Evolutionary conservation across 2,888 invertebrate species (phyloP).

Genomic region (Apotomis betuletana): DNA sequence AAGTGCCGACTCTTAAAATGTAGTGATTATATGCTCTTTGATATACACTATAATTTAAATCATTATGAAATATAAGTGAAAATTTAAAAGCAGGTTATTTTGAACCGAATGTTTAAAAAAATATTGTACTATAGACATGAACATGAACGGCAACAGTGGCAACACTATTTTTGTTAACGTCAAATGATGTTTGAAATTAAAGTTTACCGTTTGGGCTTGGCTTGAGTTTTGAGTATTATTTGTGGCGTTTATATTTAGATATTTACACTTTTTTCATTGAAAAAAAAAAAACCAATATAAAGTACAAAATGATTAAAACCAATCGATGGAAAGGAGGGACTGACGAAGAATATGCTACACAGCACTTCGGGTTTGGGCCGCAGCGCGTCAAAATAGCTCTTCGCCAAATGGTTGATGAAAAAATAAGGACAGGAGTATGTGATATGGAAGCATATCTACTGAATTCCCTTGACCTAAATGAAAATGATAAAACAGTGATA

Average conservation of each 20-base stretch:
- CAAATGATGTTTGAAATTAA: constrained; percentile 15
- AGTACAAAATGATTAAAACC: constrained; percentile 64
- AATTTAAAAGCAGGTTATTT: too few species aligned
- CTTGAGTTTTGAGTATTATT: constrained; percentile 8
- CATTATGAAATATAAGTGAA: too few species aligned
- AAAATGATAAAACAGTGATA: constrained; percentile 68
- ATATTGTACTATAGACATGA: background rate
- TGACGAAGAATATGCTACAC: constrained; percentile 79
- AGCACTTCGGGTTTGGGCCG: constrained; percentile 77
- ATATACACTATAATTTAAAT: too few species aligned
- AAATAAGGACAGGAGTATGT: constrained; percentile 69
- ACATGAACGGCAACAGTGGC: constrained; percentile 1
- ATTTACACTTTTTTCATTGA: background rate
- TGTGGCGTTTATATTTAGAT: constrained; percentile 7
- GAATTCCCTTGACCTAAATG: constrained; percentile 67
- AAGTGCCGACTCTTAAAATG: too few species aligned
- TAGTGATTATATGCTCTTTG: too few species aligned
- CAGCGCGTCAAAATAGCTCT: constrained; percentile 75
- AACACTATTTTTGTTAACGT: background rate
- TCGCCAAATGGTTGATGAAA: constrained; percentile 75
- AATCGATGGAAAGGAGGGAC: constrained; percentile 71
- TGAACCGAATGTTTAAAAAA: too few species aligned
- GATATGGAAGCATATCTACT: constrained; percentile 72
- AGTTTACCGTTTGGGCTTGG: constrained; percentile 35
- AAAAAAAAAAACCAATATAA: background rate